These are phyloP conservation scores for Drosophila tanythrix DNA, from an alignment of 2,888 invertebrate species.

Conservation along the genomic window DNA sequence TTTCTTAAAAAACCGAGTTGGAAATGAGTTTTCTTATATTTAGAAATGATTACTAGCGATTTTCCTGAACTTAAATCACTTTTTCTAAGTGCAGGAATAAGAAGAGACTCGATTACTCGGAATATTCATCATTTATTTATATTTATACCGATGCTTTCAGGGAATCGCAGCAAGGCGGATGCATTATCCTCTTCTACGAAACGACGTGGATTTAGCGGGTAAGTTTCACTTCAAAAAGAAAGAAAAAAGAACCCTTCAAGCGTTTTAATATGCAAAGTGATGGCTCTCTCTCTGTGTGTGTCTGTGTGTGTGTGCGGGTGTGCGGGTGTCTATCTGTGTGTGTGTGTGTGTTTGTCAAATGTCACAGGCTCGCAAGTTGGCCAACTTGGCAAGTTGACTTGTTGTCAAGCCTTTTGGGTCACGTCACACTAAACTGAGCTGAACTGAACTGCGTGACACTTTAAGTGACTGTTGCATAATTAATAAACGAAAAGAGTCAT, in stretches of 20 bases:
- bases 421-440: slow-evolving; percentile 13
- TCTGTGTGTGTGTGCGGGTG: not conserved
- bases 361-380: not conserved
- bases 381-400: not conserved
- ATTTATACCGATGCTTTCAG: slow-evolving; percentile 68
- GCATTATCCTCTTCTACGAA: slow-evolving; percentile 91
- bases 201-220: slow-evolving; percentile 93
- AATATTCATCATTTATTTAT: not conserved
- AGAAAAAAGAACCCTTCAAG: not conserved
- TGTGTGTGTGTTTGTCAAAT: not conserved
- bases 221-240: slow-evolving; percentile 85
- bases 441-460: slow-evolving; percentile 18
- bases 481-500: slow-evolving; percentile 21
- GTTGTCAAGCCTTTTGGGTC: slow-evolving; percentile 18
- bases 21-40: not conserved
- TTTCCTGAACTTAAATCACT: not conserved
- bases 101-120: not conserved
- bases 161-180: slow-evolving; percentile 85
- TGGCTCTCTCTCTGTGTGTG: not conserved
- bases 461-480: slow-evolving; percentile 36
- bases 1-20: too few species aligned
- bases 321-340: not conserved
- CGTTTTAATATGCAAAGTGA: slow-evolving; percentile 36
- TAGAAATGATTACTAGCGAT: too few species aligned
- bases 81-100: not conserved